Evolutionary conservation across 2,888 invertebrate species (phyloP).

Genomic region (Melieria omissa): DNA sequence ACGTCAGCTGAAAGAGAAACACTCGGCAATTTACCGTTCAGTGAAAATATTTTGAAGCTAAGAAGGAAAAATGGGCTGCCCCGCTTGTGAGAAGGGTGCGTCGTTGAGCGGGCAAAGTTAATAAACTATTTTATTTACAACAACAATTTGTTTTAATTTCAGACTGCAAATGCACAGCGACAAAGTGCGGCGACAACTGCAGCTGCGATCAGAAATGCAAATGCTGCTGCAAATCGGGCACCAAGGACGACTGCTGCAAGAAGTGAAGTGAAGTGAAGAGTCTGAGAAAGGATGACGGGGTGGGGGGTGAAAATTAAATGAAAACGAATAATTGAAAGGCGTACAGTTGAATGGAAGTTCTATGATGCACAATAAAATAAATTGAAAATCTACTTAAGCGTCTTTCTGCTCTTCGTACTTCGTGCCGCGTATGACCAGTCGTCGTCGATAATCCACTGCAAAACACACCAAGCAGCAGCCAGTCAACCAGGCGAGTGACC

Average conservation of each 20-base stretch:
- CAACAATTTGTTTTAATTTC: not conserved
- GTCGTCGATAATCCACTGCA: too few relatives aligned
- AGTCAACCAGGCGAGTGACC: not conserved
- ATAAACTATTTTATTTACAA: not conserved
- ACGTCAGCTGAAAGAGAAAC: not conserved
- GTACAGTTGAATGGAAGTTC: not conserved
- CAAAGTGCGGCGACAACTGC: conserved; percentile 56
- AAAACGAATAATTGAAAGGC: conserved; percentile 3
- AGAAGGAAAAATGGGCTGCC: conserved; percentile 52
- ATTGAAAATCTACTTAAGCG: too few relatives aligned
- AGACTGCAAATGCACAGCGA: conserved; percentile 57
- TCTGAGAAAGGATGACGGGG: too few relatives aligned
- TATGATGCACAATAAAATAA: too few relatives aligned
- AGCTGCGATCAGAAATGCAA: conserved; percentile 55
- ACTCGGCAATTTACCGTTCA: conserved; percentile 5
- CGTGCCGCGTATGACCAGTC: too few relatives aligned
- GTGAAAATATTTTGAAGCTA: conserved; percentile 9
- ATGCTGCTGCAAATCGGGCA: conserved; percentile 50
- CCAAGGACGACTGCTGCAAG: conserved; percentile 48
- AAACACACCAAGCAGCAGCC: not conserved
- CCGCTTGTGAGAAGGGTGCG: conserved; percentile 56
- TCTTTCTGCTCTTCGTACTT: too few relatives aligned
- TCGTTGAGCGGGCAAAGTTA: conserved; percentile 12
- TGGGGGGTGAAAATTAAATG: conserved; percentile 3
- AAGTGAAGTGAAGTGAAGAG: conserved; percentile 21